phyloP scores from a whole-genome alignment of 35 echinoderm and acorn worm species.

The Ophioderma brevispina region DNA sequence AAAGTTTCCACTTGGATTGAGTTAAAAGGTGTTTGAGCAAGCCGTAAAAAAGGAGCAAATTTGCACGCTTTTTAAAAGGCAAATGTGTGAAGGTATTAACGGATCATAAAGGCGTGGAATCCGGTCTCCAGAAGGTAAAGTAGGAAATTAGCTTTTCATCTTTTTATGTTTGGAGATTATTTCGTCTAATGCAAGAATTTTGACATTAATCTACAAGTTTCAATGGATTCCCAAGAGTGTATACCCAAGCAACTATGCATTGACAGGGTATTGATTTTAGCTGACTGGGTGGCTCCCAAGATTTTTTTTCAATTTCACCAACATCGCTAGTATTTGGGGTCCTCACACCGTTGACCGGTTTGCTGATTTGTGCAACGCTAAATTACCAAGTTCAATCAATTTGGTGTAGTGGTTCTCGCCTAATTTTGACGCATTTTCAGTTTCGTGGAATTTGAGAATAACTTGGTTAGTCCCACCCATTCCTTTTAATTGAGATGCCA shows the following conservation, averaged over 20 bases:
- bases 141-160: not conserved
- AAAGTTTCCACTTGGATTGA: not conserved
- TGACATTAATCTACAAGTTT: too few species aligned
- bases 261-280: not conserved
- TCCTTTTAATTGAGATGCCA: not conserved
- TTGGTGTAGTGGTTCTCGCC: not conserved
- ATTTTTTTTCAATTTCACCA: not conserved
- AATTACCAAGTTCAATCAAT: not conserved
- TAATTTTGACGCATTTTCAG: not conserved
- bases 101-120: not conserved
- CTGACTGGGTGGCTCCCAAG: not conserved
- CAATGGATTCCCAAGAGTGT: not conserved
- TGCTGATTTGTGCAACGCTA: not conserved
- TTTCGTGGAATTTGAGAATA: not conserved
- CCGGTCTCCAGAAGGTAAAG: not conserved
- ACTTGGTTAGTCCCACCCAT: not conserved
- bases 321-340: not conserved
- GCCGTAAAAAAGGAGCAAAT: not conserved
- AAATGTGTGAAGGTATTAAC: not conserved
- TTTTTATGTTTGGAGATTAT: not conserved
- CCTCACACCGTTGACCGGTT: not conserved
- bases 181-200: too few species aligned
- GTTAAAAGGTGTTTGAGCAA: not conserved
- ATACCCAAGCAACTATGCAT: not conserved
- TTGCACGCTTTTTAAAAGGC: not conserved